phyloP scores from a whole-genome alignment of 2,113 vertebrate species.

The Sinocyclocheilus maitianheensis region DNA sequence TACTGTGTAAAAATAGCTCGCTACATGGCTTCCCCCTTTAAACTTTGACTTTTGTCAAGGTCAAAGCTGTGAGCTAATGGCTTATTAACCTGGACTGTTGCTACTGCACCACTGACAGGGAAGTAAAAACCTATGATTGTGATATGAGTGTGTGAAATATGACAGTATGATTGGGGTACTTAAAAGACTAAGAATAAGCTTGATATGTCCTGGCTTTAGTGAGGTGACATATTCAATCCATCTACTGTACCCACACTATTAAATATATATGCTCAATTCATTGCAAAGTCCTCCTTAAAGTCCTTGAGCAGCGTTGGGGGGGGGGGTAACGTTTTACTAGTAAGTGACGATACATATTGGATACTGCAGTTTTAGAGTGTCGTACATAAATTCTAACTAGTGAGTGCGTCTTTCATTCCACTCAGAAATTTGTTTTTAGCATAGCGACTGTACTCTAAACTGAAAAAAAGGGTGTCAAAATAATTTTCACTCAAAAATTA shows the following conservation, averaged over 20 bases:
- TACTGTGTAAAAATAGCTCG: background rate
- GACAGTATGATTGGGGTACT: conserved; percentile 46
- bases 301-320: conserved; percentile 65
- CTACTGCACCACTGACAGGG: conserved; percentile 78
- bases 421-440: too few relatives aligned
- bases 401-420: too few relatives aligned
- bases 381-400: too few relatives aligned
- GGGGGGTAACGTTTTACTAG: background rate
- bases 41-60: conserved; percentile 45
- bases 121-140: conserved; percentile 81
- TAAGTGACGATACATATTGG: background rate
- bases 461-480: too few relatives aligned
- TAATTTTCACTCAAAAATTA: too few relatives aligned
- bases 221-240: conserved; percentile 62
- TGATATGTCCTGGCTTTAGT: conserved; percentile 70
- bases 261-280: conserved; percentile 68
- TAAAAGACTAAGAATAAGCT: conserved; percentile 67
- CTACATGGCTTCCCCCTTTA: background rate
- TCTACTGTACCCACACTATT: conserved; percentile 64
- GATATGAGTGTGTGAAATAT: conserved; percentile 31
- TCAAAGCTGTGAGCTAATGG: conserved; percentile 57
- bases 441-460: too few relatives aligned
- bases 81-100: conserved; percentile 86
- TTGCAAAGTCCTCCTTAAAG: conserved; percentile 57
- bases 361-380: too few relatives aligned